Evolutionary conservation across 2,888 invertebrate species (phyloP).

Genomic region (Harpalus rufipes): DNA sequence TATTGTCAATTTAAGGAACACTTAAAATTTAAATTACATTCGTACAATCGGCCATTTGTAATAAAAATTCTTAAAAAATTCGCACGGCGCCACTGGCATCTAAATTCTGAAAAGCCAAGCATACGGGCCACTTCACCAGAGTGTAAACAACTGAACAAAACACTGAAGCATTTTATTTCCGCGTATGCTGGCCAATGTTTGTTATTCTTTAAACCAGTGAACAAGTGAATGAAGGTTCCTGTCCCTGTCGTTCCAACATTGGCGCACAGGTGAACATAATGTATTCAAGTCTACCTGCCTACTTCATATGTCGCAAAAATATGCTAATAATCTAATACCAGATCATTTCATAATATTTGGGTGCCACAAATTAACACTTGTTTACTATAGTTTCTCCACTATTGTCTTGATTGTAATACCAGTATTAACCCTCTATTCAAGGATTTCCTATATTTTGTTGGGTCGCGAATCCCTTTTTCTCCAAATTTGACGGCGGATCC

Average conservation of each 20-base stretch:
- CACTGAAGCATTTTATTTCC: conserved; percentile 46
- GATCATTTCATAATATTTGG: background rate
- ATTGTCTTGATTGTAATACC: too few species aligned
- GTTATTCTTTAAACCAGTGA: conserved; percentile 18
- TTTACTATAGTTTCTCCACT: too few species aligned
- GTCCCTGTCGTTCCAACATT: background rate
- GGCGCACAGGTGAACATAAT: background rate
- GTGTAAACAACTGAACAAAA: conserved; percentile 32
- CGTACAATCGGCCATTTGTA: too few species aligned
- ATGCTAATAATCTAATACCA: background rate
- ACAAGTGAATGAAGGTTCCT: conserved; percentile 53
- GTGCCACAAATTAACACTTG: background rate
- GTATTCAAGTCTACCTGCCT: background rate
- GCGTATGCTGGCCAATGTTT: conserved; percentile 38
- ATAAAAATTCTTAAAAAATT: background rate
- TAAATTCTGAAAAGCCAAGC: conserved; percentile 9
- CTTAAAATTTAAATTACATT: too few species aligned
- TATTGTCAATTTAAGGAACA: too few species aligned
- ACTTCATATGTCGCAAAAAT: background rate
- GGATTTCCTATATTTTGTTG: too few species aligned
- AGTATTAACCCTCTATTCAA: too few species aligned
- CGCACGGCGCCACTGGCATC: background rate
- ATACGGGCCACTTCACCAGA: conserved; percentile 30
- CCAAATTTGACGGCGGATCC: too few species aligned
- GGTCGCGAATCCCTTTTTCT: too few species aligned